Evolutionary conservation across 2,113 vertebrate species (phyloP).

Genomic region (Rhegmatorhina hoffmannsi): DNA sequence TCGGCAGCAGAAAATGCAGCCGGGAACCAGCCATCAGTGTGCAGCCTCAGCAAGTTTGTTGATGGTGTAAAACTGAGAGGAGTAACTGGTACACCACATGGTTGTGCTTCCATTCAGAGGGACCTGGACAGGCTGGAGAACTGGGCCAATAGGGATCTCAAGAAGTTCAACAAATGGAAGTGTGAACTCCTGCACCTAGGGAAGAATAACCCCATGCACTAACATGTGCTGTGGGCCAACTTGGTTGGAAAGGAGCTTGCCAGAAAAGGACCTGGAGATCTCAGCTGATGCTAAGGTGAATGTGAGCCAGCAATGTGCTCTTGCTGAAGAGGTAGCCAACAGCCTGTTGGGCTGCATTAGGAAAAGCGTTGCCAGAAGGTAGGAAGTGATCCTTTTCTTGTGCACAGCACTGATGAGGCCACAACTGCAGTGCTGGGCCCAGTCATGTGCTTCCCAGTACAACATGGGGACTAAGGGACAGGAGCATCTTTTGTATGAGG

Average conservation of each 20-base stretch:
- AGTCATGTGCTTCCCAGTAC: neutral
- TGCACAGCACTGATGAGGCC: neutral
- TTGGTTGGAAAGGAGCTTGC: neutral
- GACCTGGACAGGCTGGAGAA: neutral
- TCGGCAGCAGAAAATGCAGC: neutral
- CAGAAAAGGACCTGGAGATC: neutral
- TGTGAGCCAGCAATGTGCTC: neutral
- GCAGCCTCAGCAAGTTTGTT: neutral
- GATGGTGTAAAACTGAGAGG: neutral
- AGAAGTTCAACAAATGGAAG: neutral
- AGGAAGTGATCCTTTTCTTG: neutral
- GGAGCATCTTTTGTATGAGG: neutral
- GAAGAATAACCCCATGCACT: neutral
- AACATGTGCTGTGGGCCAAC: neutral
- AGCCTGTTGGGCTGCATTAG: neutral
- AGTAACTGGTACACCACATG: neutral
- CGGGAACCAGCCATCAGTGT: neutral
- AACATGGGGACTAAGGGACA: neutral
- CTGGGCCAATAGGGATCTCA: neutral
- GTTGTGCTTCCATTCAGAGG: neutral
- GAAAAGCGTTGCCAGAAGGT: neutral
- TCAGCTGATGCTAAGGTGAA: neutral
- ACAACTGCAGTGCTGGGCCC: neutral
- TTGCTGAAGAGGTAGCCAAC: neutral
- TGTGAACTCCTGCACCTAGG: neutral